Conservation (phyloP, 2,888 invertebrate species). For the Salticus scenicus region DNA sequence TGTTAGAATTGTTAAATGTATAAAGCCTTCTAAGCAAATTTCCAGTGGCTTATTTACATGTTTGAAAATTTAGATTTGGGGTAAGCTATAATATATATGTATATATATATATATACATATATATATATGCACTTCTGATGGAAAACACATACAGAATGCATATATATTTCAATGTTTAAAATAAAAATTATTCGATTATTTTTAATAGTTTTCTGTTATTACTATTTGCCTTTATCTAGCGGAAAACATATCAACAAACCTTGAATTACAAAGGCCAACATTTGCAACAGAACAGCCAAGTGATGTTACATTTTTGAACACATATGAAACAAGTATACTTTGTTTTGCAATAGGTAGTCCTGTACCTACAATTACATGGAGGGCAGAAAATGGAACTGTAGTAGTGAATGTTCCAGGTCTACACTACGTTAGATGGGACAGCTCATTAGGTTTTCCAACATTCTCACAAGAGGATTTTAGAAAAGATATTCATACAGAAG, state of each 20-base stretch:
- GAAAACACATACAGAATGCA: too few species aligned
- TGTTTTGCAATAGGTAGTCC: slow-evolving; percentile 67
- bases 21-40: too few species aligned
- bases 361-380: slow-evolving; percentile 65
- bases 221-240: slow-evolving; percentile 2
- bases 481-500: slow-evolving; percentile 70
- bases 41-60: too few species aligned
- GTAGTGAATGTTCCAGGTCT: slow-evolving; percentile 66
- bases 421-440: slow-evolving; percentile 67
- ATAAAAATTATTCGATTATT: too few species aligned
- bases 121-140: too few species aligned
- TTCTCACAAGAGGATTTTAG: slow-evolving; percentile 68
- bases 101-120: too few species aligned
- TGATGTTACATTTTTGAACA: slow-evolving; percentile 61
- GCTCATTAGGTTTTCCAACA: slow-evolving; percentile 69
- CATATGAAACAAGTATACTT: slow-evolving; percentile 58
- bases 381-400: slow-evolving; percentile 65
- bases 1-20: too few species aligned
- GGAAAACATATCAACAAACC: slow-evolving; percentile 26
- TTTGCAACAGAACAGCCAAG: slow-evolving; percentile 60
- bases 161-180: too few species aligned
- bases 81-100: too few species aligned
- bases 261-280: slow-evolving; percentile 41
- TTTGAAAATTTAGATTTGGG: too few species aligned
- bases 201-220: too few species aligned